Percentiles rank a stretch among this genome's conserved stretches.
Evolutionary conservation across 2,113 vertebrate genomes (phyloP).

Genomic region (Hucho hucho): DNA sequence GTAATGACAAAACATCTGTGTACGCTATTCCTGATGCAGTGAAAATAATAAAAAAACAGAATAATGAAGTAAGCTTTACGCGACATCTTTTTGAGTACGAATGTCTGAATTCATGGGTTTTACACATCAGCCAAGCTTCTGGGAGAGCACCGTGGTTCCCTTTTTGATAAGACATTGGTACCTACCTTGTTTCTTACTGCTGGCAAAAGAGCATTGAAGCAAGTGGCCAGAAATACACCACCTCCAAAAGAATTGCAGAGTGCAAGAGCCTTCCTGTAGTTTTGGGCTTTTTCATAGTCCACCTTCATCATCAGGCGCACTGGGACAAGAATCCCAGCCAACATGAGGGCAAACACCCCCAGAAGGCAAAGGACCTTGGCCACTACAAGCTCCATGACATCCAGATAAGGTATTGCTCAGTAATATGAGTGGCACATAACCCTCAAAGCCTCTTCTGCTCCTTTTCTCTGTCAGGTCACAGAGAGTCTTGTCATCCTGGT

Average conservation of each 20-base stretch:
- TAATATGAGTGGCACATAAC: not conserved
- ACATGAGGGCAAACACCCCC: slow-evolving; percentile 82
- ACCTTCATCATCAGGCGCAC: slow-evolving; percentile 78
- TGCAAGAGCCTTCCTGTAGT: slow-evolving; percentile 73
- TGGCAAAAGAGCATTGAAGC: slow-evolving; percentile 89
- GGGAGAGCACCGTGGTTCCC: no score
- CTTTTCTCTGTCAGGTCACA: not conserved
- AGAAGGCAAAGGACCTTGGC: slow-evolving; percentile 85
- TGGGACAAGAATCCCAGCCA: slow-evolving; percentile 82
- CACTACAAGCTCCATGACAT: slow-evolving; percentile 76
- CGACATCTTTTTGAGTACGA: no score
- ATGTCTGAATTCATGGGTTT: no score
- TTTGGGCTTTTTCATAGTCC: slow-evolving; percentile 76
- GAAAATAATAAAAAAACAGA: no score
- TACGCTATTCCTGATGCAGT: no score
- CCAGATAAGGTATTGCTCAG: not conserved
- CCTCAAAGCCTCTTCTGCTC: not conserved
- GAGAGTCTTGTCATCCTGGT: not conserved
- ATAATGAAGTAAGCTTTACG: no score
- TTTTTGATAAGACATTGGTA: not conserved
- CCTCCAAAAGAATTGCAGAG: slow-evolving; percentile 88
- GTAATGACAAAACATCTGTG: no score
- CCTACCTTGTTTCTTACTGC: slow-evolving; percentile 85
- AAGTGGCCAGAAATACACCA: slow-evolving; percentile 90
- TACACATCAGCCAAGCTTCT: no score